Percentiles rank a stretch among this genome's conserved stretches.
phyloP scores from a whole-genome alignment of 64 coral and sea anemone species.

The Montipora efflorescens region DNA sequence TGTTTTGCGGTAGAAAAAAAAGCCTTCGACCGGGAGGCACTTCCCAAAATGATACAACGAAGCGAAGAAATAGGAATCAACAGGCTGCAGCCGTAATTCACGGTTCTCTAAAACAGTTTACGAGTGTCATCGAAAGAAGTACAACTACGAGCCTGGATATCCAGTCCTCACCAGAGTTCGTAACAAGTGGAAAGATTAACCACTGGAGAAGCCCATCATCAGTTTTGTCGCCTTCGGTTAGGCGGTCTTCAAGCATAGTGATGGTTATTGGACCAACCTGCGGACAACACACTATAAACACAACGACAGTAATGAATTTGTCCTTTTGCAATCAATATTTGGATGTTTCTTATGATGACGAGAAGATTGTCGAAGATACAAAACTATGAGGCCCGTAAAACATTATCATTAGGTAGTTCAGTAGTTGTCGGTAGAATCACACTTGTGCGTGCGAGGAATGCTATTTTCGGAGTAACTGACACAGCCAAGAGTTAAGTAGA shows the following conservation, averaged over 20 bases:
- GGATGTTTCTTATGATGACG: constrained; percentile 6
- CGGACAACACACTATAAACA: not conserved
- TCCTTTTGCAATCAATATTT: not conserved
- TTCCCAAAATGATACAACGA: not conserved
- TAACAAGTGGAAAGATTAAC: not conserved
- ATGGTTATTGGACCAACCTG: not conserved
- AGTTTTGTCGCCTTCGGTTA: not conserved
- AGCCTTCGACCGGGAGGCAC: not conserved
- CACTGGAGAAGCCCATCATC: not conserved
- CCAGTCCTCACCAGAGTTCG: constrained; percentile 4
- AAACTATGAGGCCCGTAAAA: constrained; percentile 4
- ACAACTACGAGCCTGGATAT: not conserved
- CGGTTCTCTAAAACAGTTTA: constrained; percentile 8
- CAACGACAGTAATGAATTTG: not conserved
- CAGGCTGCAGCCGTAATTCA: not conserved
- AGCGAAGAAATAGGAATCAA: not conserved
- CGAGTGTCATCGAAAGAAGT: constrained; percentile 4
- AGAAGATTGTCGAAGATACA: not conserved
- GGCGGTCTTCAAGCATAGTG: not conserved
- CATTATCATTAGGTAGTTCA: no score
- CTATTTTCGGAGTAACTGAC: no score
- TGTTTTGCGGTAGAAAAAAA: constrained; percentile 47
- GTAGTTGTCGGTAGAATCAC: no score
- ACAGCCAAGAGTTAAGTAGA: no score
- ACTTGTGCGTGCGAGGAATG: no score